phyloP scores from a whole-genome alignment of 2,113 vertebrate genomes.

The Urocitellus parryii region DNA sequence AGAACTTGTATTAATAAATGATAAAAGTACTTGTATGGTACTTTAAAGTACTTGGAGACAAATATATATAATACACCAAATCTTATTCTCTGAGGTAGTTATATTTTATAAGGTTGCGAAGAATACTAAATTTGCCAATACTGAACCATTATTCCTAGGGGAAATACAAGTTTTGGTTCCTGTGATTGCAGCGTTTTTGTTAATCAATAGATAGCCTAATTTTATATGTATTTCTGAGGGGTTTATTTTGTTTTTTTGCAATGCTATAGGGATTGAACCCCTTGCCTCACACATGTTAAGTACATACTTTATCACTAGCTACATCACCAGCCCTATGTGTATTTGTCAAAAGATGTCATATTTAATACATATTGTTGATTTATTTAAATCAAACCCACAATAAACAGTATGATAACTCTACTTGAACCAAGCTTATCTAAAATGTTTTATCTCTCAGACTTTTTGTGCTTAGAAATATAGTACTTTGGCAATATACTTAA shows the following conservation, averaged over 20 bases:
- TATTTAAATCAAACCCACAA: neutral
- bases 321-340: neutral
- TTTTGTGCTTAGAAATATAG: neutral
- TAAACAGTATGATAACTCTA: neutral
- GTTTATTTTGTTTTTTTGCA: neutral
- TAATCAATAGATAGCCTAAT: neutral
- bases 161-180: neutral
- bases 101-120: neutral
- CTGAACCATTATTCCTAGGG: neutral
- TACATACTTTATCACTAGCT: neutral
- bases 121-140: neutral
- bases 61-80: neutral
- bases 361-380: neutral
- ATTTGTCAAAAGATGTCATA: neutral
- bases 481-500: neutral
- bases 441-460: neutral
- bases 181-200: neutral
- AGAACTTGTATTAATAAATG: conserved; percentile 1
- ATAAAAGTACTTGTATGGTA: neutral
- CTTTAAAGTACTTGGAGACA: neutral
- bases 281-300: neutral
- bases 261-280: neutral
- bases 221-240: neutral
- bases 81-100: neutral
- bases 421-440: conserved; percentile 24